phyloP scores from a whole-genome alignment of 2,888 invertebrate genomes.

The Seira sanloemensis region DNA sequence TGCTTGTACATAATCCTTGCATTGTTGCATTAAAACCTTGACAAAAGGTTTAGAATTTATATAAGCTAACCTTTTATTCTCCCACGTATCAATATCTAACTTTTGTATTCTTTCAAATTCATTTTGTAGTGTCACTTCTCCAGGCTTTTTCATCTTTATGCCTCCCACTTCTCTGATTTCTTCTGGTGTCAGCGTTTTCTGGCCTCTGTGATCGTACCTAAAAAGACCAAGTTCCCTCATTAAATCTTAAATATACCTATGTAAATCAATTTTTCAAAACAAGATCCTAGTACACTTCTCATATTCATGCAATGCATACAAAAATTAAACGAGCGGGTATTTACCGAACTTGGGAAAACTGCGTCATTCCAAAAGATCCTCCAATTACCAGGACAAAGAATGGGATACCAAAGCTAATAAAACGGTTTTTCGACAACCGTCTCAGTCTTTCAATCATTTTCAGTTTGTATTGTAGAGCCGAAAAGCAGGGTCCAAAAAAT shows the following conservation, averaged over 20 bases:
- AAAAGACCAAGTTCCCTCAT: constrained; percentile 59
- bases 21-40: no score
- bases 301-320: no score
- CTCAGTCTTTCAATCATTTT: no score
- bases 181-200: constrained; percentile 79
- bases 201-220: constrained; percentile 80
- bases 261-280: neutral
- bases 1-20: no score
- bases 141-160: constrained; percentile 81
- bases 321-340: neutral
- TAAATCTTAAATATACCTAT: neutral
- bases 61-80: constrained; percentile 81
- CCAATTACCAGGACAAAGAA: constrained; percentile 85
- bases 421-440: constrained; percentile 25
- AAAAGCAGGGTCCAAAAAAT: no score
- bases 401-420: constrained; percentile 82
- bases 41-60: no score
- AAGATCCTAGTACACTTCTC: neutral
- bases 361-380: constrained; percentile 85
- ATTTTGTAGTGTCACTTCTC: constrained; percentile 84
- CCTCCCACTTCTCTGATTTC: constrained; percentile 75
- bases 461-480: no score
- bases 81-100: constrained; percentile 88
- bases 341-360: constrained; percentile 86
- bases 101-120: constrained; percentile 84